A percentile compares a stretch with the other conserved stretches of the same genome.
phyloP scores from a whole-genome alignment of 1,140 invertebrate species.

The Caenorhabditis latens region DNA sequence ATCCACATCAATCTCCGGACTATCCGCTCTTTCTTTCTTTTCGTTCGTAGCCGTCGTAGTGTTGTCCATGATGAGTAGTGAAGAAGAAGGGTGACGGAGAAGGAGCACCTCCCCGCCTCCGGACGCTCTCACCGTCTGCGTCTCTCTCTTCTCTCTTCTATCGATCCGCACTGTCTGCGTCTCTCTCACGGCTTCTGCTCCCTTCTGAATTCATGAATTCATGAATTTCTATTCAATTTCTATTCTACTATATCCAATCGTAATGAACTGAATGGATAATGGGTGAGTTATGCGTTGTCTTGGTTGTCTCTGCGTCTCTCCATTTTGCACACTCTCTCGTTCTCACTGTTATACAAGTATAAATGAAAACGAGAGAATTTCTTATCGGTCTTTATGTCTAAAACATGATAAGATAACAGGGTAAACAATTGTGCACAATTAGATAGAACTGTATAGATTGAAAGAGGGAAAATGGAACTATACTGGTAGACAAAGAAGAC shows the following conservation, averaged over 20 bases:
- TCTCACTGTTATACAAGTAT: too few species aligned
- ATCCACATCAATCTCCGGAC: conserved; percentile 42
- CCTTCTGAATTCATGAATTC: background rate
- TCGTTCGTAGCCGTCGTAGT: conserved; percentile 5
- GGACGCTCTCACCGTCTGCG: background rate
- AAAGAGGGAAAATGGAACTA: background rate
- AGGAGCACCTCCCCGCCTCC: conserved; percentile 13
- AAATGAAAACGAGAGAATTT: too few species aligned
- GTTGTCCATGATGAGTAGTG: conserved; percentile 3
- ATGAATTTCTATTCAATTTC: background rate
- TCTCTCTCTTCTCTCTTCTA: conserved; percentile 5
- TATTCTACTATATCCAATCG: background rate
- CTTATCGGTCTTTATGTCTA: too few species aligned
- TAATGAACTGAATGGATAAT: conserved; percentile 30
- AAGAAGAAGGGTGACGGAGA: background rate
- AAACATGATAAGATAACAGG: background rate
- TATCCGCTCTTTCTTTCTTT: background rate
- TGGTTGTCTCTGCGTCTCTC: too few species aligned
- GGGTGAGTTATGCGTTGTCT: background rate
- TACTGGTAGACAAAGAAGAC: background rate
- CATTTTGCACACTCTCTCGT: too few species aligned
- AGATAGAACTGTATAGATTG: background rate
- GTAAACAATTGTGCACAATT: background rate
- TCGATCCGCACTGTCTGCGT: conserved; percentile 40
- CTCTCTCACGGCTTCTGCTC: background rate